Evolutionary conservation across 2,113 vertebrate species (phyloP), one percentile per base, ranked within the genome.

Genomic region (Nyctereutes procyonoides): DNA sequence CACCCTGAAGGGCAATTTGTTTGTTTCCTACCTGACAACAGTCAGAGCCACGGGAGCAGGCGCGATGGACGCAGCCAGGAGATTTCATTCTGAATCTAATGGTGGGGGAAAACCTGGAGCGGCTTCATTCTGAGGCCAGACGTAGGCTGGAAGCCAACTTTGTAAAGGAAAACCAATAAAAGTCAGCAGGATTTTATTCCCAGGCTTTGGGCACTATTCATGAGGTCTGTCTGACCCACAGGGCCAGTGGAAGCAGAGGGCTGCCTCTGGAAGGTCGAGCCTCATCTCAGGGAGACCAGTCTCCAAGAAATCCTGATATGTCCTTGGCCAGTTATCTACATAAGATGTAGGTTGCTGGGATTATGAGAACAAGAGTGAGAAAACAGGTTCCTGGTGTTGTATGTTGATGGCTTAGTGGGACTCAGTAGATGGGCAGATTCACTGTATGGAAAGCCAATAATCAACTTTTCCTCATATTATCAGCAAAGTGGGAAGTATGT

Each of bases 1-100:
- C 19, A 90, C 82, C 53, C 5, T 32, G 35, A 35, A 63, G 38
- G 43, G 12, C 48, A 51, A 65, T 67, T 62, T 85, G 81, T 67
- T 77, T 94, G 53, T 71, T 67, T 90, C 17, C 1, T 22, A 35
- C 89, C 90, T 88, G 76, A 93, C 95, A 60, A 90, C 48, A 48
- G 90, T 22, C 65, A 63, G 93, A 8, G 22, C 26, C 83, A n/a
- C 2, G 13, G 77, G 58, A 65, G 48, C 73, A 55, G 76, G 14
- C 3, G 4, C 14, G 19, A 20, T 17, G 53, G 65, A 3, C 3
- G 1, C 43, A 12, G n/a, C 91, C 79, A 55, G 56, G 43, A 93
- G 67, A 32, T 60, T 87, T 76, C 43, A 76, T 89, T 86, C 88
- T 76, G 62, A n/a, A 80, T 58, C 12, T 63, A 6, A 43, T 5